Base-by-base conservation (phyloP, 1,140 invertebrate genomes). In the Pseudomyrmex sp. region DNA sequence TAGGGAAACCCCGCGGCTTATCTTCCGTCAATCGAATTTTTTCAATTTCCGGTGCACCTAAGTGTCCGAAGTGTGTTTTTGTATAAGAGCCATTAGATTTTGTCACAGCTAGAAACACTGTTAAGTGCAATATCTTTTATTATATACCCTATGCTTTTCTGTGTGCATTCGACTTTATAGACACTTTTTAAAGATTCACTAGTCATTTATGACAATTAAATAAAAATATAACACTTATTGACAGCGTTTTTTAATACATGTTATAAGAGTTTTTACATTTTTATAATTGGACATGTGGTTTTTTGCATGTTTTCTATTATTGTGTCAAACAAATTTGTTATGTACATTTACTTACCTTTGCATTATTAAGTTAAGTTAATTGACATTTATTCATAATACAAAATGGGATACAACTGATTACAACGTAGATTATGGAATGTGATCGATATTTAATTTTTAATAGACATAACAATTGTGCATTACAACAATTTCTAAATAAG, bases 21-120 rank as follows among this genome's bases (percentile, higher is more conserved):
- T 85, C 85, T 89, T 82, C 72, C 62, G 84, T 84, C 89, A 84
- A 83, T 89, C 87, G 77, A 46, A 84, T 90, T 85, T 80, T 65
- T 87, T 88, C 69, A 68, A 90, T 90, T 90, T 90, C 89, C 89
- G 87, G 89, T n/a, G 70, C 65, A 61, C 8, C 7, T 62, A 15
- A 13, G 35, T 65, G 12, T 35, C 15, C 10, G 54, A 35, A 35
- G 20, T 58, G 18, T 15, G 18, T 8, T 59, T 79, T 18, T 79
- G 46, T 1, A 1, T 15, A 54, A 10, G 2, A 77, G 18, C 1
- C 44, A 1, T 69, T 77, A 52, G 13, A 52, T 56, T 56, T 77
- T 62, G 2, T 7, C 35, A 35, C 35, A 63, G 26, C 46, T 65
- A 20, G 20, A 70, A 79, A 35, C 58, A 58, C 2, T 68, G 20